phyloP scores from a whole-genome alignment of 35 echinoderm and acorn worm genomes.

The Apostichopus japonicus region DNA sequence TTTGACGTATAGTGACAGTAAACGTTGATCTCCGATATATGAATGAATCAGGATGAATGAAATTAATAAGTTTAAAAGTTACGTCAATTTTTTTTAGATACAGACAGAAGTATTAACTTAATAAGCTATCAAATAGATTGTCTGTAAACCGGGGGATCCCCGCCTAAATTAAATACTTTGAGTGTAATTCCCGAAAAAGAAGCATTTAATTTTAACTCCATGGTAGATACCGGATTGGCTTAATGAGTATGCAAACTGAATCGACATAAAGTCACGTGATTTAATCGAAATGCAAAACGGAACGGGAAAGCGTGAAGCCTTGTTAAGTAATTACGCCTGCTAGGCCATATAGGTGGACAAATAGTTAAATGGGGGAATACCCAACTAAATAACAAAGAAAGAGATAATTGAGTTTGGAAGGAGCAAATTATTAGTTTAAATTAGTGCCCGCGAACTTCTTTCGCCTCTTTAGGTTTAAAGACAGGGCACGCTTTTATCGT shows the following conservation, averaged over 20 bases:
- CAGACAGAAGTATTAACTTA: too few species aligned
- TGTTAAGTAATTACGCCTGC: conserved; percentile 22
- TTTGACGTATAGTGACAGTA: too few species aligned
- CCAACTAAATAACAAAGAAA: background rate
- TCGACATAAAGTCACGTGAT: conserved; percentile 10
- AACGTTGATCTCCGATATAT: too few species aligned
- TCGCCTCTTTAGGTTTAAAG: too few species aligned
- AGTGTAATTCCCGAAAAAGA: background rate
- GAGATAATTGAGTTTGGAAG: background rate
- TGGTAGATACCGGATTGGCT: background rate
- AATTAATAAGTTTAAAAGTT: conserved; percentile 27
- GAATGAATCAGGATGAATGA: background rate
- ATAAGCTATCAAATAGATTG: too few species aligned
- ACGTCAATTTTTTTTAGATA: background rate
- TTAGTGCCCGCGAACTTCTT: too few species aligned
- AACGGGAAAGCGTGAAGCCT: conserved; percentile 24
- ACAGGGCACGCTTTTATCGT: too few species aligned
- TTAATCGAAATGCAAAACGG: background rate
- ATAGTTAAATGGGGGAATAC: background rate
- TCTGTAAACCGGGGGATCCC: too few species aligned
- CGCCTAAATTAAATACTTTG: background rate
- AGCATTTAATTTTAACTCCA: background rate
- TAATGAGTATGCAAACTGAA: background rate
- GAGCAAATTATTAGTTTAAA: background rate
- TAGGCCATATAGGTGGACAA: background rate